Percentiles rank a stretch among this genome's conserved stretches.
Conservation (phyloP, 2,797 vertebrate species). For the Ctenochaetus hawaiiensis region DNA sequence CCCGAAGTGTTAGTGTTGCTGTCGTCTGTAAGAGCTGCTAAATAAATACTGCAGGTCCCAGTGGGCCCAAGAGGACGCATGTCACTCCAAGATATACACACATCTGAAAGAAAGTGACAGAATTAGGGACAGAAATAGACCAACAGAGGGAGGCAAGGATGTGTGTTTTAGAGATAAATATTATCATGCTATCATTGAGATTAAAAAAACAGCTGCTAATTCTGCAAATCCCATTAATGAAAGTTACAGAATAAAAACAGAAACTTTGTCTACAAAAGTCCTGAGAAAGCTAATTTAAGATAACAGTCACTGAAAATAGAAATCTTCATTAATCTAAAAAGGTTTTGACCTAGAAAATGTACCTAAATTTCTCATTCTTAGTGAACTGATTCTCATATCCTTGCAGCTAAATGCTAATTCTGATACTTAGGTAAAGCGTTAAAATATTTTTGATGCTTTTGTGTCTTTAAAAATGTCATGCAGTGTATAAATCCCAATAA, state of each 20-base stretch:
- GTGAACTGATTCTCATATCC: slow-evolving; percentile 3
- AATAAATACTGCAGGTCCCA: slow-evolving; percentile 93
- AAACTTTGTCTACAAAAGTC: slow-evolving; percentile 12
- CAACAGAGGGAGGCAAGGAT: slow-evolving; percentile 32
- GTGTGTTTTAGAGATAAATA: slow-evolving; percentile 22
- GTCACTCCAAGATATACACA: slow-evolving; percentile 88
- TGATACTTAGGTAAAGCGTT: not conserved
- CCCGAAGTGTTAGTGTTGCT: slow-evolving; percentile 85
- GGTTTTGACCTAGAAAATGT: not conserved
- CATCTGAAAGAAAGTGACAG: slow-evolving; percentile 58
- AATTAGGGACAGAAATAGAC: slow-evolving; percentile 15
- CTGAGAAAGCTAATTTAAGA: slow-evolving; percentile 2
- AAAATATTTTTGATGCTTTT: not conserved
- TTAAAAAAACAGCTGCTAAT: not conserved
- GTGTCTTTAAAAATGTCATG: not conserved
- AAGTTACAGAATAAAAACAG: slow-evolving; percentile 19
- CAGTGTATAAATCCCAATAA: not conserved
- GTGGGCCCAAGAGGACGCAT: slow-evolving; percentile 87
- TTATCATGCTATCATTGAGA: not conserved
- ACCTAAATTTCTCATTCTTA: not conserved
- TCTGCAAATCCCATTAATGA: slow-evolving; percentile 8
- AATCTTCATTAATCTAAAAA: not conserved
- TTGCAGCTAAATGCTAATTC: not conserved
- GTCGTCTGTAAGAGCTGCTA: slow-evolving; percentile 92
- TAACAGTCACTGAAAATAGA: slow-evolving; percentile 8